Evolutionary conservation across 2,888 invertebrate species (phyloP), one percentile per base, ranked within the genome.

Genomic region (Drymonia ruficornis): DNA sequence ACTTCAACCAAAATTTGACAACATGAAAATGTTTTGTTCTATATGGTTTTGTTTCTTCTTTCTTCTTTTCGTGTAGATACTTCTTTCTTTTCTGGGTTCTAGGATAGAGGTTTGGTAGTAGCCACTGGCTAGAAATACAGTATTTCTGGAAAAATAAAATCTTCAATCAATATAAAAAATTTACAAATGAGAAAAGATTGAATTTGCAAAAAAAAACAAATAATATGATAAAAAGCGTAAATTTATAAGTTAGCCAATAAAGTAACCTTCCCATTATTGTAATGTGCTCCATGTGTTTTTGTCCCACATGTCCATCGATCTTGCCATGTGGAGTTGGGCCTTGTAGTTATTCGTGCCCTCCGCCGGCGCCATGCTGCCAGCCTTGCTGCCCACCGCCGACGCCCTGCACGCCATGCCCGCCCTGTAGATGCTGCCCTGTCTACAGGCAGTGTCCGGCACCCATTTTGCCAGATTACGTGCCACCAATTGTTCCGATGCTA

Each of bases 391-490:
- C 87, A 0, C 86, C 93, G 23, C 84, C 89, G 42, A 67, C 78
- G 49, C 87, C 90, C 0, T 87, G 92, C 72, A 84, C 93, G 45
- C 89, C 91, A 12, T 89, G 88, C 56, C 90, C 90, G 0, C 85
- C 86, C 5, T 93, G 93, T 66, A 79, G 49, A 42, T 92, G 91
- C 70, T 74, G 62, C 29, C 85, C 90, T 7, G 64, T 70, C 42
- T 90, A 80, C 64, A 74, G 90, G 50, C 89, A 74, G 51, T 89
- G 90, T 49, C 91, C 91, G 1, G 83, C 89, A 8, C 91, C 91
- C 2, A 72, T 83, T 12, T 72, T 87, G 36, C 90, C 91, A 0
- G 91, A 91, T 59, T 53, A 77, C 12, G 89, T 91, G 6, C 84
- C 88, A 1, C 91, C 91, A 1, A 86, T 89, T 53, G 84, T 92